Conservation (phyloP, 2,113 vertebrate species). For the Tympanuchus pallidicinctus region DNA sequence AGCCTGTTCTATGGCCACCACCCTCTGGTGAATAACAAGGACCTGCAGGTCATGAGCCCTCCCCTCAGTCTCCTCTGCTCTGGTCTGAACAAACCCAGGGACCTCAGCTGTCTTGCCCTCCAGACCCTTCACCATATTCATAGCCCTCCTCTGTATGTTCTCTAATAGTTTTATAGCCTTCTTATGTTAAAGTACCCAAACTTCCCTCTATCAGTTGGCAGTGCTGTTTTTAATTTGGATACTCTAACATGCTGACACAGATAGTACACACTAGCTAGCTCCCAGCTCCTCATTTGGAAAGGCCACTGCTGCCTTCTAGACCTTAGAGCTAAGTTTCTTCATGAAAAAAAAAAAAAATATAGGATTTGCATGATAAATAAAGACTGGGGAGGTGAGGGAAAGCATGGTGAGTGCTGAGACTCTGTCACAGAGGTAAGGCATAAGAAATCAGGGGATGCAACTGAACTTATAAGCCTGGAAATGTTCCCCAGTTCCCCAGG, state of each 20-base stretch:
- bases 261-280: accelerated
- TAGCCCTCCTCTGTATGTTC: not conserved
- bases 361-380: not conserved
- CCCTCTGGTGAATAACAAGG: not conserved
- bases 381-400: not conserved
- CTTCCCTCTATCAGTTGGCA: not conserved
- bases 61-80: not conserved
- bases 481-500: not conserved
- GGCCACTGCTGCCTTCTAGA: not conserved
- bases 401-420: not conserved
- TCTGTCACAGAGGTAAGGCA: not conserved
- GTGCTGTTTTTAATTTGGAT: not conserved
- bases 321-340: not conserved
- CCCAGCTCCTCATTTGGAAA: not conserved
- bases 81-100: not conserved
- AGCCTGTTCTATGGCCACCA: not conserved
- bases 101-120: not conserved
- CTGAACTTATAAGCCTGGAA: not conserved
- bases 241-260: not conserved
- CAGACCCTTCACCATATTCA: not conserved
- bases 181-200: not conserved
- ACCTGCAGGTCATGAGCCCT: not conserved
- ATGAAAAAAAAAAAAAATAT: not conserved
- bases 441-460: not conserved
- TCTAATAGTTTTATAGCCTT: not conserved